Conservation (phyloP, 2,113 vertebrate species). For the Heterotis niloticus region DNA sequence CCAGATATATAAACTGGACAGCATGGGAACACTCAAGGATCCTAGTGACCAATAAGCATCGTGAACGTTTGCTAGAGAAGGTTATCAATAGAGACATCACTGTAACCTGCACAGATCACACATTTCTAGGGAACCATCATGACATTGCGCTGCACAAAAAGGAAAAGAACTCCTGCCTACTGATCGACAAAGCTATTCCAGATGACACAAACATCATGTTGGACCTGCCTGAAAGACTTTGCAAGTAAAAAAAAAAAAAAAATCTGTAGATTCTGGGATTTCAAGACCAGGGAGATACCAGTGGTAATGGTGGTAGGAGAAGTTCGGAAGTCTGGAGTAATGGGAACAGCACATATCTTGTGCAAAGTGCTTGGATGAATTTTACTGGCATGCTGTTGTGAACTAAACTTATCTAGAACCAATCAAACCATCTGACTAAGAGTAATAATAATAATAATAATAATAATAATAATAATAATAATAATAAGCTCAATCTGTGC, state of each 20-base stretch:
- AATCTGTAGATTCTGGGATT: background rate
- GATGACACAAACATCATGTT: background rate
- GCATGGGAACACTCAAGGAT: background rate
- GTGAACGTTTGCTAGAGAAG: background rate
- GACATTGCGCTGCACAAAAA: background rate
- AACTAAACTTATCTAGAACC: no score
- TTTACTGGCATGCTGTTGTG: background rate
- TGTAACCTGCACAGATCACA: no score
- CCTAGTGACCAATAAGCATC: background rate
- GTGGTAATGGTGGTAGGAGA: background rate
- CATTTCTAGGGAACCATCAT: background rate
- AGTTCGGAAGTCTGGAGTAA: background rate
- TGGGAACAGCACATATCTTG: background rate
- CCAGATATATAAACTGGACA: background rate
- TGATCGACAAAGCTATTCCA: background rate
- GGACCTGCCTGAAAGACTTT: background rate
- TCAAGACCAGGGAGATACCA: background rate
- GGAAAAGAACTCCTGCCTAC: background rate
- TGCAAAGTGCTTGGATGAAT: background rate
- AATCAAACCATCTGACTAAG: no score
- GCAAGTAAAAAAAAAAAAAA: background rate
- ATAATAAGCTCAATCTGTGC: no score
- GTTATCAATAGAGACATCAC: background rate
- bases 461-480: no score
- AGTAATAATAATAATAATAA: no score